phyloP scores from a whole-genome alignment of 2,113 vertebrate species.

The Eudyptes chrysolophus region DNA sequence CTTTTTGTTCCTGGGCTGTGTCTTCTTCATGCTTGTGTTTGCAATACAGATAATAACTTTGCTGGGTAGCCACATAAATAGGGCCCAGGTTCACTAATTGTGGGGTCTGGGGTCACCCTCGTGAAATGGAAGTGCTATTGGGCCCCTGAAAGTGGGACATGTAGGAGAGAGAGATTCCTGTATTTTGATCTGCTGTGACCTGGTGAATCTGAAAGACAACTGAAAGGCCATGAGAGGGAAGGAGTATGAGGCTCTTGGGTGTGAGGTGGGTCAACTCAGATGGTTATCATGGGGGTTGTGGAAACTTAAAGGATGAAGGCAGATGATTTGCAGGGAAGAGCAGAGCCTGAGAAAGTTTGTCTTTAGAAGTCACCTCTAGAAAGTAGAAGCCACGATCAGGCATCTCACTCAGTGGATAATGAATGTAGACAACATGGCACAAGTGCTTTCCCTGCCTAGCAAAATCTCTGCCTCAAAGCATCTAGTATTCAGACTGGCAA shows the following conservation, averaged over 20 bases:
- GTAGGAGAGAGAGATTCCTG: neutral
- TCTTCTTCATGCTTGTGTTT: neutral
- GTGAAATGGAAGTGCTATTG: neutral
- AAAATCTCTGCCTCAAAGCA: neutral
- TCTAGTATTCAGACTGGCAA: neutral
- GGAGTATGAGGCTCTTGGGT: neutral
- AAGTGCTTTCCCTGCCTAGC: neutral
- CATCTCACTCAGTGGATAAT: neutral
- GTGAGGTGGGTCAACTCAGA: neutral
- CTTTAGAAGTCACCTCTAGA: neutral
- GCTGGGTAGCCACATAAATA: neutral
- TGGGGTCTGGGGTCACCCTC: neutral
- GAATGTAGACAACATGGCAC: neutral
- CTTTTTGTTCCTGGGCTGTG: neutral
- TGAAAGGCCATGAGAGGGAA: neutral
- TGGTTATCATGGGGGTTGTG: neutral
- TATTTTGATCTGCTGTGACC: neutral
- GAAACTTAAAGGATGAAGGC: neutral
- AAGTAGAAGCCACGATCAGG: neutral
- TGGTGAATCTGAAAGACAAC: neutral
- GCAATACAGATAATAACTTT: neutral
- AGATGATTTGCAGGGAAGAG: neutral
- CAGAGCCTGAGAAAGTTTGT: neutral
- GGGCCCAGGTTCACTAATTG: neutral
- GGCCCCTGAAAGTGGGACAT: rapidly evolving